Evolutionary conservation across 1,140 invertebrate genomes (phyloP).

Genomic region (Drosophila guanche): DNA sequence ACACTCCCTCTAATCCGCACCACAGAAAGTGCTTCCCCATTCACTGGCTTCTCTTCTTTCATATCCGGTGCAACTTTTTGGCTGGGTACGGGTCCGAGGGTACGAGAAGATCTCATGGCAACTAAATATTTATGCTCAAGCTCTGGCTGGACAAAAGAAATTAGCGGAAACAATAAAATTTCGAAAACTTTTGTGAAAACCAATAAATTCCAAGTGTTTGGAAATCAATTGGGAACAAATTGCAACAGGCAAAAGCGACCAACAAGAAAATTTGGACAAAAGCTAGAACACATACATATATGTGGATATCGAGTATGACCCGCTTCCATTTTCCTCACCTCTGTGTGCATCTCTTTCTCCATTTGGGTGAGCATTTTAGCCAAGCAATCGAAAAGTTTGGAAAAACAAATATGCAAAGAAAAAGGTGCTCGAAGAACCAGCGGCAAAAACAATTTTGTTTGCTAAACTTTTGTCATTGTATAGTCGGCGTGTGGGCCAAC

Average conservation of each 20-base stretch:
- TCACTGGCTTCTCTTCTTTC: constrained; percentile 36
- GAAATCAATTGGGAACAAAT: constrained; percentile 81
- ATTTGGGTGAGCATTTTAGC: constrained; percentile 57
- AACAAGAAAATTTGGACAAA: constrained; percentile 22
- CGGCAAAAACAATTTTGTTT: constrained; percentile 71
- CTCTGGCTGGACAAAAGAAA: constrained; percentile 69
- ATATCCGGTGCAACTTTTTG: constrained; percentile 59
- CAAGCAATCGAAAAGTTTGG: constrained; percentile 72
- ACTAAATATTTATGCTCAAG: constrained; percentile 15
- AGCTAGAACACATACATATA: constrained; percentile 28
- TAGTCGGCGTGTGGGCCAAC: constrained; percentile 23
- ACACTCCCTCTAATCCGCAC: background rate
- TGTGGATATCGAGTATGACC: background rate
- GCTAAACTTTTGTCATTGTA: constrained; percentile 73
- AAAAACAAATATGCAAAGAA: constrained; percentile 79
- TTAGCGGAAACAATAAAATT: constrained; percentile 81
- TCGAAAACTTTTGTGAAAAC: constrained; percentile 73
- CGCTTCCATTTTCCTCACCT: background rate
- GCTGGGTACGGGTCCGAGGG: background rate
- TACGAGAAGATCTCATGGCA: background rate
- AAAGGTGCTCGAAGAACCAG: constrained; percentile 63
- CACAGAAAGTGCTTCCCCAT: constrained; percentile 37
- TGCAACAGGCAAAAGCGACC: constrained; percentile 64
- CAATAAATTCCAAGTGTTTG: constrained; percentile 79
- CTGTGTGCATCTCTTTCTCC: constrained; percentile 12